Evolutionary conservation across 2,113 vertebrate genomes (phyloP).

Genomic region (Phoxinus phoxinus): DNA sequence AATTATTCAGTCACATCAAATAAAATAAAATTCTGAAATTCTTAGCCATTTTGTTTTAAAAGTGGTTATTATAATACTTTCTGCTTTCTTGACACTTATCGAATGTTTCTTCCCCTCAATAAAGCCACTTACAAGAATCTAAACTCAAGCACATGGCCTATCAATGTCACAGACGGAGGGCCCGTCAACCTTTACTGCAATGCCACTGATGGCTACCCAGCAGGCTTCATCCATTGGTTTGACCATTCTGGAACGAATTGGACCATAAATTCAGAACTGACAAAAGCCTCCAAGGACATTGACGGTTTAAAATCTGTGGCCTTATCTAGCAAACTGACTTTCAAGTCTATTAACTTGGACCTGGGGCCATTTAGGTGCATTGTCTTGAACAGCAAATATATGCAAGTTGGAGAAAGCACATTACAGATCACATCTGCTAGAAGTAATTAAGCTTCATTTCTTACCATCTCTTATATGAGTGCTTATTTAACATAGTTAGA

Average conservation of each 20-base stretch:
- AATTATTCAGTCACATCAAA: neutral
- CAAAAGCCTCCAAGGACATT: fast-evolving
- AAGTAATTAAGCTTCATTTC: neutral
- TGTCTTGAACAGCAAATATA: constrained; percentile 57
- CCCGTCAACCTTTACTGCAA: constrained; percentile 56
- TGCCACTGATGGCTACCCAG: constrained; percentile 65
- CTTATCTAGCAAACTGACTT: constrained; percentile 62
- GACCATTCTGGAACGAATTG: neutral
- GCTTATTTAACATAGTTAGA: neutral
- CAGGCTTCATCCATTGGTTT: constrained; percentile 69
- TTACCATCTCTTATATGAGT: neutral
- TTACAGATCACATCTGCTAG: fast-evolving
- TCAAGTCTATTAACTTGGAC: fast-evolving
- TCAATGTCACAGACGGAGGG: fast-evolving
- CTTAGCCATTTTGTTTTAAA: neutral
- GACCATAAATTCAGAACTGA: neutral
- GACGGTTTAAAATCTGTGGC: constrained; percentile 49
- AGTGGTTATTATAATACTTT: neutral
- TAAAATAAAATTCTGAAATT: neutral
- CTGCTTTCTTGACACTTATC: neutral
- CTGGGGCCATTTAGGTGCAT: constrained; percentile 50
- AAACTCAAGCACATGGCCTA: neutral
- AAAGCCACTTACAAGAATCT: constrained; percentile 66
- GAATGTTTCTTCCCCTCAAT: constrained; percentile 9
- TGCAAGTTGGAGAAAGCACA: neutral